phyloP scores from a whole-genome alignment of 2,113 vertebrate genomes.

The Pleuronectes platessa region DNA sequence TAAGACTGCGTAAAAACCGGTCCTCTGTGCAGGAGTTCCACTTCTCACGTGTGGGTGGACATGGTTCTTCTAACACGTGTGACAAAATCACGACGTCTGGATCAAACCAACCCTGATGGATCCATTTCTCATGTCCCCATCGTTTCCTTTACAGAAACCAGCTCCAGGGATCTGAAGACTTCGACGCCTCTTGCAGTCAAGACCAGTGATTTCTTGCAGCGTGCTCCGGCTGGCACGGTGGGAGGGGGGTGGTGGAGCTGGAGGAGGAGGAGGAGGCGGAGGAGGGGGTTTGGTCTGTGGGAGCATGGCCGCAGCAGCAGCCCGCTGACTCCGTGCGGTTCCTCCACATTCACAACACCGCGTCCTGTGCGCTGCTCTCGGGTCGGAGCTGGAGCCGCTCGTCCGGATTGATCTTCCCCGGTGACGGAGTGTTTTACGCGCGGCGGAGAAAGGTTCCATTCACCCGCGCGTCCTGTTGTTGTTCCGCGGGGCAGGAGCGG shows the following conservation, averaged over 20 bases:
- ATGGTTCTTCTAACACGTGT: no score
- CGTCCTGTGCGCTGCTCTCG: conserved; percentile 25
- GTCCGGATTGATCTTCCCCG: conserved; percentile 16
- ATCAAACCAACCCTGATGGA: not conserved
- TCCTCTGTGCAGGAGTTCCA: no score
- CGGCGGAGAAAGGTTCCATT: not conserved
- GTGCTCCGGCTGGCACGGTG: conserved; percentile 49
- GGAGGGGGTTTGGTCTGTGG: conserved; percentile 38
- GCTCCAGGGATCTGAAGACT: no score
- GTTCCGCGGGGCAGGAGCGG: not conserved
- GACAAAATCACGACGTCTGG: not conserved
- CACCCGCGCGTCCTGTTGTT: not conserved
- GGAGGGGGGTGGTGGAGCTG: conserved; percentile 18
- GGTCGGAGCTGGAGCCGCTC: not conserved
- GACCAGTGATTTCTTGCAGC: conserved; percentile 46
- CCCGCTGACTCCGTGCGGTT: conserved; percentile 46
- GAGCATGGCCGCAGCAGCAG: conserved; percentile 65
- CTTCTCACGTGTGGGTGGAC: no score
- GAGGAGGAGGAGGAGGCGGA: not conserved
- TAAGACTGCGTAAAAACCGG: no score
- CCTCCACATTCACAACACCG: conserved; percentile 33
- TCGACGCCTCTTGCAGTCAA: no score
- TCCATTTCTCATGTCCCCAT: no score
- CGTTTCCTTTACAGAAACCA: no score
- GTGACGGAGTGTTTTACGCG: not conserved